Evolutionary conservation across 2,113 vertebrate genomes (phyloP), one percentile per base, ranked within the genome.

Genomic region (Nothobranchius kuhntae): DNA sequence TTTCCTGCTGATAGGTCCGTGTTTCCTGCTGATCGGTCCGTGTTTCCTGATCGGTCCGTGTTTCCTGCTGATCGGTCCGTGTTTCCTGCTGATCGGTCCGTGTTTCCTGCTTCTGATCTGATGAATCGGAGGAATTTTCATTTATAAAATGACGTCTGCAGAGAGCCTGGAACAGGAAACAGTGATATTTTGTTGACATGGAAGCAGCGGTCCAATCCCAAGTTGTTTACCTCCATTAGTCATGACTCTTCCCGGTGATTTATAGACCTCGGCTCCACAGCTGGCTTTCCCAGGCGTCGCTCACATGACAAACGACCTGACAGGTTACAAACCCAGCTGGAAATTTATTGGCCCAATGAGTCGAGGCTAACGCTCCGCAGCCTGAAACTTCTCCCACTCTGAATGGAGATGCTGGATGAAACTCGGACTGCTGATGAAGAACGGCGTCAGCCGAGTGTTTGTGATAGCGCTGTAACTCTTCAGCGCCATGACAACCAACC

Each of bases 181-280:
- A 68, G 82, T 72, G 71, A 71, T 71, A 67, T 76, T 65, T 84
- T 82, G 61, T 82, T 77, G 81, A 44, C 72, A 68, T 55, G 65
- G 77, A 66, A 51, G 64, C 69, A 0, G 56, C 2, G 53, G 67
- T 65, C 66, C 69, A 72, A 57, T 75, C 71, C 68, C 50, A 73
- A 77, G 81, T 77, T 86, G 83, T 87, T 87, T 81, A 81, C 83
- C 77, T 65, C 64, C 66, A 5, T 60, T 74, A 83, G 67, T 83
- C 82, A 58, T 35, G 74, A 59, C 62, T 63, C 17, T 60, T 71
- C 65, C 65, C 61, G 0, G 3, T 84, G 87, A 85, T 81, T 83
- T 85, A 83, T 87, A 30, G 80, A 61, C 35, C 53, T 7, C 1
- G 7, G 61, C 75, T 17, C 1, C 66, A 40, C 65, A 1, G 45